Evolutionary conservation across 2,113 vertebrate genomes (phyloP).

Genomic region (Cryptoleucopteryx plumbea): DNA sequence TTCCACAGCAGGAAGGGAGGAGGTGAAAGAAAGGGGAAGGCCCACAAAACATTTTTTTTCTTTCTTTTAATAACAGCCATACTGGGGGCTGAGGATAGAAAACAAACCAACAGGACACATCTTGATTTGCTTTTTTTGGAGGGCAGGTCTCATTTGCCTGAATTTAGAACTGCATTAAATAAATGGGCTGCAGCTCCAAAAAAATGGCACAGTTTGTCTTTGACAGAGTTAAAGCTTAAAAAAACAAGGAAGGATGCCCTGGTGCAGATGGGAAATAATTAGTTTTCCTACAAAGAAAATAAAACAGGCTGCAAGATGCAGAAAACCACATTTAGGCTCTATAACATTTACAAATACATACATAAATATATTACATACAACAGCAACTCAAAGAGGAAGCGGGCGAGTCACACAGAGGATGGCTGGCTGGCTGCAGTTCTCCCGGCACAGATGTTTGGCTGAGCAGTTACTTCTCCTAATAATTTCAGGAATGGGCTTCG

Average conservation of each 20-base stretch:
- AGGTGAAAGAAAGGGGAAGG: too few species aligned
- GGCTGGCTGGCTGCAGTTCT: slow-evolving; percentile 44
- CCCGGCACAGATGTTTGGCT: slow-evolving; percentile 45
- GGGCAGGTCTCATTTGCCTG: too few species aligned
- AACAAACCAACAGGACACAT: too few species aligned
- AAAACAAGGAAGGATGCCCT: neutral
- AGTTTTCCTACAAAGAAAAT: slow-evolving; percentile 57
- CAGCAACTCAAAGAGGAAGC: slow-evolving; percentile 71
- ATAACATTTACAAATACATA: slow-evolving; percentile 82
- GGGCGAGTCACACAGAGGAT: slow-evolving; percentile 35
- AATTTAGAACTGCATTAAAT: too few species aligned
- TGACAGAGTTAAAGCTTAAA: neutral
- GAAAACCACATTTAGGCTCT: slow-evolving; percentile 65
- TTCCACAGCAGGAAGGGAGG: too few species aligned
- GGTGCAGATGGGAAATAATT: slow-evolving; percentile 19
- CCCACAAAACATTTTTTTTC: too few species aligned
- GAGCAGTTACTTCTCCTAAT: slow-evolving; percentile 49
- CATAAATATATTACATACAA: slow-evolving; percentile 87
- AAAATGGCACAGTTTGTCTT: too few species aligned
- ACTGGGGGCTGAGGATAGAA: too few species aligned
- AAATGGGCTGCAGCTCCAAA: too few species aligned
- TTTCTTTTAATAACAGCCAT: too few species aligned
- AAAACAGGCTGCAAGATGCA: slow-evolving; percentile 47
- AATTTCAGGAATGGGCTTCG: slow-evolving; percentile 42
- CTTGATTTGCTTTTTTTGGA: too few species aligned